These are phyloP conservation scores for Callocephalon fimbriatum DNA, from an alignment of 2,113 vertebrate genomes.

Conservation along the genomic window DNA sequence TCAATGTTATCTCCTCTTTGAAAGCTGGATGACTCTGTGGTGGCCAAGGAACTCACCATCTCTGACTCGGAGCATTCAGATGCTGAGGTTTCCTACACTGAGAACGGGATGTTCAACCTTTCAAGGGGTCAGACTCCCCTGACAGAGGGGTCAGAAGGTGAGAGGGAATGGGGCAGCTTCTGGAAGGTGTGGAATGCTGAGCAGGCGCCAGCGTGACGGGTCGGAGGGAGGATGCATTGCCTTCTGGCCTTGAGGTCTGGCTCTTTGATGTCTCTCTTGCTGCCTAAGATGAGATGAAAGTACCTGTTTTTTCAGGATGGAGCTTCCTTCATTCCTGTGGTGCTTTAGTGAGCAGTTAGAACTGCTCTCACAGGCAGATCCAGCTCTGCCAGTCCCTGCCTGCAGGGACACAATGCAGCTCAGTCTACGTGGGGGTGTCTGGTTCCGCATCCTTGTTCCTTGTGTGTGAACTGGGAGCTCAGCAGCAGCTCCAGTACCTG, in stretches of 20 bases:
- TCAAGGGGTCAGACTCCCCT: conserved; percentile 93
- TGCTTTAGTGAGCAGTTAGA: fast-evolving
- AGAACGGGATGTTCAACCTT: conserved; percentile 94
- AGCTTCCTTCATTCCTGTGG: not conserved
- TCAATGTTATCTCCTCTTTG: not conserved
- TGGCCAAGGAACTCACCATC: conserved; percentile 88
- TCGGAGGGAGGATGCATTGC: not conserved
- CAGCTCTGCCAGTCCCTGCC: not conserved
- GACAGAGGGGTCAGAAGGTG: conserved; percentile 96
- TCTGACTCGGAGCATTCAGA: conserved; percentile 96
- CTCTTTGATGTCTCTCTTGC: not conserved
- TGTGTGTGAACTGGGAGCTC: not conserved
- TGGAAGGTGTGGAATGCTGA: not conserved
- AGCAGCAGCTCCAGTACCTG: not conserved
- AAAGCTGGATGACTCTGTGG: conserved; percentile 90
- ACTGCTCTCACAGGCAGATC: not conserved
- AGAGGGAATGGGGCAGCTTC: not conserved
- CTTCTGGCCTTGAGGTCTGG: not conserved
- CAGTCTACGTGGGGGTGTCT: not conserved
- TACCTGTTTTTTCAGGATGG: not conserved
- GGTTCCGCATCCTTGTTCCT: not conserved
- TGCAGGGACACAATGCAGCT: not conserved
- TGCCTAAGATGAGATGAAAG: not conserved
- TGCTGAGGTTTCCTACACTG: conserved; percentile 92
- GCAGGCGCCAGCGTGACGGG: fast-evolving